Percentiles rank a stretch among this genome's conserved stretches.
Evolutionary conservation across 2,113 vertebrate species (phyloP).

Genomic region (Eretmochelys imbricata): DNA sequence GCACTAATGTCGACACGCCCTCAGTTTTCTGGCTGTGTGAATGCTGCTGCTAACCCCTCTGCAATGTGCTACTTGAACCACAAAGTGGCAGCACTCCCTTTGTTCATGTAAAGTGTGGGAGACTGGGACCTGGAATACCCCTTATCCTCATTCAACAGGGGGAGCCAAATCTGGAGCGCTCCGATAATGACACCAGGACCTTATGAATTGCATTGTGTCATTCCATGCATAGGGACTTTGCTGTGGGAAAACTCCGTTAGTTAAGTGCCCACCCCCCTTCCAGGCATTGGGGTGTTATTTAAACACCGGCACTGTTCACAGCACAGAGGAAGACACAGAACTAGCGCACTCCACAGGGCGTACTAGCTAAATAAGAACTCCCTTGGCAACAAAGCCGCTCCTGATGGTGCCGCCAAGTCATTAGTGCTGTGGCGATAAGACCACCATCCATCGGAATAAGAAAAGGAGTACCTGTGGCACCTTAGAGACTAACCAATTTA

Average conservation of each 20-base stretch:
- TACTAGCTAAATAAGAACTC: neutral
- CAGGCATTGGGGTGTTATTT: neutral
- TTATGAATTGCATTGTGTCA: neutral
- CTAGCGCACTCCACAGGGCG: rapidly evolving
- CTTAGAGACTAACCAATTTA: no score
- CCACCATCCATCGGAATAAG: neutral
- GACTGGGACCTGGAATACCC: neutral
- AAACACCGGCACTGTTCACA: neutral
- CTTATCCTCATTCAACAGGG: neutral
- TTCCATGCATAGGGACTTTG: neutral
- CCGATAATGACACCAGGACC: neutral
- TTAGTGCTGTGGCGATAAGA: neutral
- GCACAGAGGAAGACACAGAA: neutral
- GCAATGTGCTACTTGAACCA: neutral
- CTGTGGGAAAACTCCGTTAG: neutral
- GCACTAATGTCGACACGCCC: neutral
- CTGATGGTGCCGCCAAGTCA: neutral
- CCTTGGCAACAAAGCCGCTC: neutral
- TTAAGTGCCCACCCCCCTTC: neutral
- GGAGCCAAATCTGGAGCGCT: neutral
- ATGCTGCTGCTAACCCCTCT: neutral
- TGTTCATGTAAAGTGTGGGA: rapidly evolving
- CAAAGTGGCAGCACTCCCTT: neutral
- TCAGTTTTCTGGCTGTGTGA: neutral
- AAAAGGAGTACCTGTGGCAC: no score